Base-by-base conservation (phyloP, 2,888 invertebrate genomes). In the Cartodere bifasciata region DNA sequence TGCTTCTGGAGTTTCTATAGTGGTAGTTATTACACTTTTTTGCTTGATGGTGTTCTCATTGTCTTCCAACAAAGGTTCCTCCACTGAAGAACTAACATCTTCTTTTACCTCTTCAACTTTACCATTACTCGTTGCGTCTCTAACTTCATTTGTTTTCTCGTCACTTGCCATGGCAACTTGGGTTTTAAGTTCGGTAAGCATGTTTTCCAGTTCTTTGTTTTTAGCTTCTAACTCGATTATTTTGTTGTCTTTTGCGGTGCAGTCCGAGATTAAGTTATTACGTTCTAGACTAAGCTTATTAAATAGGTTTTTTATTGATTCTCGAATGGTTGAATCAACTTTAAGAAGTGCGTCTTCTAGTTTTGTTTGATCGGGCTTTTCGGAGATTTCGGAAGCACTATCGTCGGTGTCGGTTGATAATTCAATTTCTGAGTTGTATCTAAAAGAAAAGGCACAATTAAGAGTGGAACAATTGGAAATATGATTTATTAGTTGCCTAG, bases 341-440 rank as follows among this genome's bases (percentile, higher is more conserved):
- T 43, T 45, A 37, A 50, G 52, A 17, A 55, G 36, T 15, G 46
- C 41, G 24, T 56, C 57, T 31, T 55, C 56, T 22, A 58, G 41
- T 41, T 53, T 53, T 12, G 41, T 42, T 28, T 52, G 36, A 35
- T 55, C 55, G 14, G 41, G 36, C 37, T 50, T 56, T 28, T 53
- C 53, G 4, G 57, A 53, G 15, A 52, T 50, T 41, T 60, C 60
- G 2, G 60, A 60, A 5, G 58, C 58, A 40, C 58, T 58, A 34
- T 83, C 74, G 47, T 82, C 73, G 4, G 81, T 82, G 49, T 83
- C 84, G 2, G 78, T 80, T 4, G 73, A 72, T 34, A 75, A 51
- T 46, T 76, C 75, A 37, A 74, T 74, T 49, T 83, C 82, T 11
- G 75, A 68, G 49, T 63, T 62, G 39, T 58, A 58, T 34, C 50